Base-by-base conservation (phyloP, 2,113 vertebrate genomes). In the Leucosticte australis region DNA sequence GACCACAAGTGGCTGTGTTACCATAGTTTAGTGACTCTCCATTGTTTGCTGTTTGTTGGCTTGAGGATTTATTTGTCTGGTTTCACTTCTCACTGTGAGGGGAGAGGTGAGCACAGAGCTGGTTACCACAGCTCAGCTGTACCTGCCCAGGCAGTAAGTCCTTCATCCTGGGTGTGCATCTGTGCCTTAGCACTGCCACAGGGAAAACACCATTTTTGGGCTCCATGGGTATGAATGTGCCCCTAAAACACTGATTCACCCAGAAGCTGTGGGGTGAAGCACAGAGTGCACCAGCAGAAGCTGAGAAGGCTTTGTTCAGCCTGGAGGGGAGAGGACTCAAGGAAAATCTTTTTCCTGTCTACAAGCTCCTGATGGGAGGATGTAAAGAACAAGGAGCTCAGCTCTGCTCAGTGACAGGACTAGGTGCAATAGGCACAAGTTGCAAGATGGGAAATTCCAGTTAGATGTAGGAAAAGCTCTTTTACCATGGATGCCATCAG, bases 41-140 rank as follows among this genome's bases (percentile, higher is more conserved):
- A 0, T 14, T 46, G 30, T 33, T 1, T 2, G 24, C 76, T 65
- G 8, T 42, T 2, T 28, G 35, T 31, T 84, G 65, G 26, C 74
- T 91, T 83, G 67, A 50, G 75, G 46, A 52, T 80, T 87, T 85
- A 31, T 90, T 65, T 60, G 42, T 6, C 62, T 95, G 53, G 62
- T 96, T 94, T 95, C 82, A 69, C 24, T 95, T 95, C 82, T 65
- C 75, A 2, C 9, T 47, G 31, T 7, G 30, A 23, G 53, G 41
- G 35, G 33, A 87, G 65, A 78, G 75, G 42, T 50, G 81, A 84
- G 26, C 6, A 3, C 64, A 30, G 5, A 15, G 67, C 35, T 88
- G 52, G 53, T 76, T 39, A 5, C 20, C 57, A 60, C 69, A 47
- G 83, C 65, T 89, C 87, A 76, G 42, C 53, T 7, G 3, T 23